phyloP scores from a whole-genome alignment of 2,888 invertebrate species.

The Lathronympha strigana region DNA sequence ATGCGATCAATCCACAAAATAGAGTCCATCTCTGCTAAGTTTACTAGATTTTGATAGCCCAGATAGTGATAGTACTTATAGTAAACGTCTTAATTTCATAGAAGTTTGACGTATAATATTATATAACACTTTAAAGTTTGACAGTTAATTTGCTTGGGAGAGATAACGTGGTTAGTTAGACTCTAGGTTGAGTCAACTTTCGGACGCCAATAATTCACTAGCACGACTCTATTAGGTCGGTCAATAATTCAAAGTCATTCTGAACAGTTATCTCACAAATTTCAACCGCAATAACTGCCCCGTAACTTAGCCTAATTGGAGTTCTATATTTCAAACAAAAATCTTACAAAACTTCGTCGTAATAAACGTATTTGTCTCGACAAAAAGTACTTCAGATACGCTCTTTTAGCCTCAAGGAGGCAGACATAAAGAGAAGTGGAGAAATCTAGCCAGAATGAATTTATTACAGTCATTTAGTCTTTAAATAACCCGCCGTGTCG shows the following conservation, averaged over 20 bases:
- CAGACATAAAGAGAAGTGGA: slow-evolving; percentile 24
- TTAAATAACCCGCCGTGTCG: slow-evolving; percentile 30
- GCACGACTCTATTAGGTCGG: slow-evolving; percentile 1
- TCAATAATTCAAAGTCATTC: slow-evolving; percentile 16
- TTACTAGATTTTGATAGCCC: too few relatives aligned
- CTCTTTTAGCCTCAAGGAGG: neutral
- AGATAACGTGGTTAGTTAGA: too few relatives aligned
- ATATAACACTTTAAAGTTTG: too few relatives aligned
- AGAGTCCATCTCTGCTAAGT: too few relatives aligned
- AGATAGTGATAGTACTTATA: too few relatives aligned
- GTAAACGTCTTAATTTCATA: too few relatives aligned
- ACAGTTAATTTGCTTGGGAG: too few relatives aligned
- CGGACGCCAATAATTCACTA: neutral
- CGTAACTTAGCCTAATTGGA: slow-evolving; percentile 35
- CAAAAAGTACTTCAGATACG: slow-evolving; percentile 3
- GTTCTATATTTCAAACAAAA: slow-evolving; percentile 28
- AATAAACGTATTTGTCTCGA: neutral
- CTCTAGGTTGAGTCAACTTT: neutral
- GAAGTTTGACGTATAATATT: too few relatives aligned
- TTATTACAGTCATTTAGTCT: slow-evolving; percentile 35
- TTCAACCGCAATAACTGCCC: slow-evolving; percentile 25
- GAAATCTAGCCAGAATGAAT: slow-evolving; percentile 37
- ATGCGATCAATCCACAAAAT: too few relatives aligned
- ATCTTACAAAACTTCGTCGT: neutral
- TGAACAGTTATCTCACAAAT: slow-evolving; percentile 22